Conservation (phyloP, 2,888 invertebrate genomes). For the Zonitis immaculata region DNA sequence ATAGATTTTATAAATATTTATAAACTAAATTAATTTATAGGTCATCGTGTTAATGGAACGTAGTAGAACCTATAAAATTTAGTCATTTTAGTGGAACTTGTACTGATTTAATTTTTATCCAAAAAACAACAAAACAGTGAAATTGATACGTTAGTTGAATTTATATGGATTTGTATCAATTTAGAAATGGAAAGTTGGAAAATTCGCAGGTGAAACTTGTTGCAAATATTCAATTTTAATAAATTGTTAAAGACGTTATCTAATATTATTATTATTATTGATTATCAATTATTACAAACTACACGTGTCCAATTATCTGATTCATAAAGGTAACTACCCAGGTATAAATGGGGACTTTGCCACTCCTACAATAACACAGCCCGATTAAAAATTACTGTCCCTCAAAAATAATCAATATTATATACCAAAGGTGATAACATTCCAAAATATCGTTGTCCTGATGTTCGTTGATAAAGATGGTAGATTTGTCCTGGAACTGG, state of each 20-base stretch:
- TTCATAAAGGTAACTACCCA: constrained; percentile 65
- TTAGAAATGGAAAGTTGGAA: constrained; percentile 12
- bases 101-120: background rate
- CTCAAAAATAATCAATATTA: too few relatives aligned
- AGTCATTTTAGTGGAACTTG: constrained; percentile 6
- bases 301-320: constrained; percentile 65
- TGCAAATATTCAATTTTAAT: constrained; percentile 1
- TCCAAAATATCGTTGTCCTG: constrained; percentile 67
- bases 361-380: constrained; percentile 66
- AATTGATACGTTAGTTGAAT: constrained; percentile 24
- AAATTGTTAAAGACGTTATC: constrained; percentile 26
- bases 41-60: constrained; percentile 43
- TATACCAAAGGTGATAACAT: constrained; percentile 69
- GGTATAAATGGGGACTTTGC: constrained; percentile 56
- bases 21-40: constrained; percentile 31
- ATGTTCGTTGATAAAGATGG: constrained; percentile 62
- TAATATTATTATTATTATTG: constrained; percentile 39
- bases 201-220: background rate
- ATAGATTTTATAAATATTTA: background rate
- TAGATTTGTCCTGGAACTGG: constrained; percentile 68
- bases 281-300: background rate
- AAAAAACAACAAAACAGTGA: constrained; percentile 6
- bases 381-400: background rate
- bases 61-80: constrained; percentile 26
- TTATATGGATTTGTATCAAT: constrained; percentile 24